These are phyloP conservation scores for Neosalanx taihuensis DNA, from an alignment of 2,797 vertebrate species.

Conservation along the genomic window DNA sequence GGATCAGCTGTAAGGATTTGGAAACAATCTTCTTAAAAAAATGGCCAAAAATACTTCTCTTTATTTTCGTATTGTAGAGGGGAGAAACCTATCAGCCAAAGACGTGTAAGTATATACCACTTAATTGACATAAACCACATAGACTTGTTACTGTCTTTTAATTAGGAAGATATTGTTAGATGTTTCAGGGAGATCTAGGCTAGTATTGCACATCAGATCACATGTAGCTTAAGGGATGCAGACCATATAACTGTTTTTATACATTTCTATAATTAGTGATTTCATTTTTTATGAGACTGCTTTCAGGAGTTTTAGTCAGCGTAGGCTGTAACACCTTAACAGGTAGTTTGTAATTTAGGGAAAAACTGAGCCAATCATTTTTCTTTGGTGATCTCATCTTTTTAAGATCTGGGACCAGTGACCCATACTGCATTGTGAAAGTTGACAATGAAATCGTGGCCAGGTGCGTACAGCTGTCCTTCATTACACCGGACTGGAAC, in stretches of 20 bases:
- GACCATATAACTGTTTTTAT: background rate
- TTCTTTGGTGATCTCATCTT: background rate
- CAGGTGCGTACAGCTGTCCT: conserved; percentile 67
- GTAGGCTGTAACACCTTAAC: background rate
- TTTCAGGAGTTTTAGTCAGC: background rate
- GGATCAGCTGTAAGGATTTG: conserved; percentile 48
- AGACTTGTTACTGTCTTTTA: background rate
- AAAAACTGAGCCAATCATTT: background rate
- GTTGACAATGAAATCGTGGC: conserved; percentile 92
- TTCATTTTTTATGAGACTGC: background rate
- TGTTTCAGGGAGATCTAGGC: background rate
- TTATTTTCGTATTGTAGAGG: conserved; percentile 88
- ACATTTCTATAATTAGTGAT: background rate
- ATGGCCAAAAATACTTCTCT: conserved; percentile 88
- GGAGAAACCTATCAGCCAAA: conserved; percentile 85
- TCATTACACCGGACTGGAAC: background rate
- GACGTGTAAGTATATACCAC: conserved; percentile 82
- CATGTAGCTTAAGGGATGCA: background rate
- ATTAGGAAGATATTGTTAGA: background rate
- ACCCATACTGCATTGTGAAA: conserved; percentile 91
- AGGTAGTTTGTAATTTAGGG: background rate
- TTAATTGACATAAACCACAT: background rate
- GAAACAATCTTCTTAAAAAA: conserved; percentile 39
- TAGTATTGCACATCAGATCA: background rate
- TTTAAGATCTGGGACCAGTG: conserved; percentile 85